Conservation (phyloP, 2,888 invertebrate species). For the Trilocha varians region DNA sequence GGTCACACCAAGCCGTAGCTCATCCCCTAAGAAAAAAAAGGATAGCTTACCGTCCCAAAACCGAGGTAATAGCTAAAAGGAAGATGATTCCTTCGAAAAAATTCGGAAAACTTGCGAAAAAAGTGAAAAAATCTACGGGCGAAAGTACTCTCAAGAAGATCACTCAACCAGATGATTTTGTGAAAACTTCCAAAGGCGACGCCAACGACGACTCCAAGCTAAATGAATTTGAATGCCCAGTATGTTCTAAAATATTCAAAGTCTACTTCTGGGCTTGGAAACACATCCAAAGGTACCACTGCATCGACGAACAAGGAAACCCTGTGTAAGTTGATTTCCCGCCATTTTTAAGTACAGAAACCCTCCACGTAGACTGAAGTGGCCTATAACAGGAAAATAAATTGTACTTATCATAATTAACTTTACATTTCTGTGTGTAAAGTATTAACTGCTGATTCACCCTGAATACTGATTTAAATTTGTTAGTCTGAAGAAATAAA, state of each 20-base stretch:
- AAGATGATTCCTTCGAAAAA: conserved; percentile 11
- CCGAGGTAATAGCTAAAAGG: conserved; percentile 7
- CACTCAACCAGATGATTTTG: neutral
- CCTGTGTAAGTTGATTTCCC: conserved; percentile 35
- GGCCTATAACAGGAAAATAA: no score
- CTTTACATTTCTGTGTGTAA: no score
- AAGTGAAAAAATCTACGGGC: conserved; percentile 1
- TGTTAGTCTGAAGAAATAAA: no score
- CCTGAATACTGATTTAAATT: no score
- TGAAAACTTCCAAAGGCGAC: conserved; percentile 2
- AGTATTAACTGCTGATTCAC: no score
- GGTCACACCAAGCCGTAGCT: conserved; percentile 29
- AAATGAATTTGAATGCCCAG: conserved; percentile 42
- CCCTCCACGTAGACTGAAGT: no score
- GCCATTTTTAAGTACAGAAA: no score
- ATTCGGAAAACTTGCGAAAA: conserved; percentile 7
- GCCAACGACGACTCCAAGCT: neutral
- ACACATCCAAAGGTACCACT: conserved; percentile 48
- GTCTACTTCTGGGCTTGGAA: conserved; percentile 36
- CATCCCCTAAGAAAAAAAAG: conserved; percentile 12
- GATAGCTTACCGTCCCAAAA: conserved; percentile 8
- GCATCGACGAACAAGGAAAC: conserved; percentile 22
- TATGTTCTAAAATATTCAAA: conserved; percentile 29
- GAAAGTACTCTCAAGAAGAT: conserved; percentile 5
- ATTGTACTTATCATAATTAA: no score